These are phyloP conservation scores for Sitobion miscanthi DNA, from an alignment of 1,140 invertebrate species.

Conservation along the genomic window DNA sequence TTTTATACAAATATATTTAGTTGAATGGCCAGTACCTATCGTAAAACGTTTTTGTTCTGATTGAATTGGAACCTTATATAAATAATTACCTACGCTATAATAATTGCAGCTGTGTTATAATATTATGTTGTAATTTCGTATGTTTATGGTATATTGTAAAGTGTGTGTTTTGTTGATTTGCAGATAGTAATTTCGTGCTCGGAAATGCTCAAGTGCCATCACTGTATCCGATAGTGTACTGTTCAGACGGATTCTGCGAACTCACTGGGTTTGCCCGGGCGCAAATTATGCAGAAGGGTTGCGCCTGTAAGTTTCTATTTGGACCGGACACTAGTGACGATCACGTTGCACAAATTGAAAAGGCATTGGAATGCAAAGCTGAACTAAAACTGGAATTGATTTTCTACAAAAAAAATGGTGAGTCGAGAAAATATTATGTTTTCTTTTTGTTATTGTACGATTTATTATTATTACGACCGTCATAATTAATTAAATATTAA, in stretches of 20 bases:
- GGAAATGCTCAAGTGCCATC: constrained; percentile 93
- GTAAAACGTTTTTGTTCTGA: background rate
- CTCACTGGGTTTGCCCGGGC: constrained; percentile 91
- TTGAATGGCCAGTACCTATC: background rate
- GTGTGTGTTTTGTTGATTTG: constrained; percentile 65
- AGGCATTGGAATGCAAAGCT: constrained; percentile 84
- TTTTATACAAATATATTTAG: background rate
- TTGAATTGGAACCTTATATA: background rate
- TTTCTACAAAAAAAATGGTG: constrained; percentile 94
- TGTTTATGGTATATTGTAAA: too few relatives aligned
- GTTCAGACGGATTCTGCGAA: constrained; percentile 97
- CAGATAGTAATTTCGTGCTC: constrained; percentile 98
- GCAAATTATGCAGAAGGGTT: constrained; percentile 96
- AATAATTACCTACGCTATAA: background rate
- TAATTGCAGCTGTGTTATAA: background rate
- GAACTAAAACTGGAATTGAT: constrained; percentile 93
- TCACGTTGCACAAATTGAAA: constrained; percentile 86
- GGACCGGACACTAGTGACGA: constrained; percentile 89
- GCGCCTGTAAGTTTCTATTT: constrained; percentile 94
- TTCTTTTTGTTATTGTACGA: too few relatives aligned
- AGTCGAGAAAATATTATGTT: constrained; percentile 62
- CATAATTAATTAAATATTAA: background rate
- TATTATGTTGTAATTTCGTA: background rate
- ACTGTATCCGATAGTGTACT: constrained; percentile 94
- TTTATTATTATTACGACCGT: too few relatives aligned